A percentile compares a stretch with the other conserved stretches of the same genome.
These are phyloP conservation scores for Tarsius wallacei DNA, from an alignment of 2,797 vertebrate species.

Conservation along the genomic window DNA sequence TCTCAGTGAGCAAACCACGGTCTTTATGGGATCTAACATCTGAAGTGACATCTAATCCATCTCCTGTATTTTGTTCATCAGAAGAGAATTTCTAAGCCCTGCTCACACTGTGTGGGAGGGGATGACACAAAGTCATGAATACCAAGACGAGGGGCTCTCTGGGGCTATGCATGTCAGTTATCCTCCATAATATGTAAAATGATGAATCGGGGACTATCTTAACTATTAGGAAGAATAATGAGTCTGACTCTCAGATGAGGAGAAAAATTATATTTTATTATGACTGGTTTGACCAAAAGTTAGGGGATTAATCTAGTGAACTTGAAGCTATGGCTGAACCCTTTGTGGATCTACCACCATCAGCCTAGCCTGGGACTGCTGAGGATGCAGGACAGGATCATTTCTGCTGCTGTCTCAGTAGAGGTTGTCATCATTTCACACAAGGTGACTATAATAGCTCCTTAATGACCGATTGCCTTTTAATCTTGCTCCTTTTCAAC, in stretches of 20 bases:
- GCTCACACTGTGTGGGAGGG: accelerated
- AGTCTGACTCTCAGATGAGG: not conserved
- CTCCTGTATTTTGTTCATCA: not conserved
- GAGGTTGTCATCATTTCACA: not conserved
- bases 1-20: not conserved
- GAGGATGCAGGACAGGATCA: not conserved
- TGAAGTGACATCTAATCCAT: not conserved
- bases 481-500: slow-evolving; percentile 66
- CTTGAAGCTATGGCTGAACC: not conserved
- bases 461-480: slow-evolving; percentile 56
- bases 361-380: not conserved
- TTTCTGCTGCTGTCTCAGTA: too few relatives aligned
- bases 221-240: not conserved
- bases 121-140: not conserved
- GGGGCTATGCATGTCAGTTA: too few relatives aligned
- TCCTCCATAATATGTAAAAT: not conserved
- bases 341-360: not conserved
- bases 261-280: not conserved
- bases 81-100: not conserved
- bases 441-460: not conserved
- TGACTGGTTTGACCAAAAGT: not conserved
- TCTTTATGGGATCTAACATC: not conserved
- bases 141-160: not conserved
- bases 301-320: not conserved
- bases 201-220: not conserved